These are phyloP conservation scores for Ptychobarbus kaznakovi DNA, from an alignment of 2,797 vertebrate genomes.

Conservation along the genomic window DNA sequence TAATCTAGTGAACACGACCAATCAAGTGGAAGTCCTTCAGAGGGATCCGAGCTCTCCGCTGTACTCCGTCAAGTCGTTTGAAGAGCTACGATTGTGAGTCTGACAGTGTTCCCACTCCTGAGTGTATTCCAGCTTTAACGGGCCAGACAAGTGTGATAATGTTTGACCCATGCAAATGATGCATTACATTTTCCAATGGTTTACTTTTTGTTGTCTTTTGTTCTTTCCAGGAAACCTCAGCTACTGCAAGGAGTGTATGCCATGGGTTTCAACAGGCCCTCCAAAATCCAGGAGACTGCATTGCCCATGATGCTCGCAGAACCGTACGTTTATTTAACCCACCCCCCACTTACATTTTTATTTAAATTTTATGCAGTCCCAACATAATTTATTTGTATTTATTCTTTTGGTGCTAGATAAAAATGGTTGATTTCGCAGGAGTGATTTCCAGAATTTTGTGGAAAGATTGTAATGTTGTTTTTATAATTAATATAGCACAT, in stretches of 20 bases:
- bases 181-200: background rate
- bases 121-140: background rate
- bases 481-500: no score
- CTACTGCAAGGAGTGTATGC: conserved; percentile 95
- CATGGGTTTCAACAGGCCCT: conserved; percentile 98
- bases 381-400: no score
- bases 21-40: conserved; percentile 97
- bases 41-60: conserved; percentile 94
- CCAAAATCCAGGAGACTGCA: conserved; percentile 97
- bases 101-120: background rate
- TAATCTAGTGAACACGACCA: conserved; percentile 93
- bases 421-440: no score
- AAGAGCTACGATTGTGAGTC: conserved; percentile 96
- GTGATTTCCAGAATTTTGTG: no score
- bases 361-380: background rate
- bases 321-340: conserved; percentile 83
- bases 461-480: no score
- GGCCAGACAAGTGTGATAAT: background rate
- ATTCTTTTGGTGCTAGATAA: no score
- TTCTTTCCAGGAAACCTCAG: conserved; percentile 85
- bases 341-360: no score
- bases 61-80: conserved; percentile 96
- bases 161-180: background rate
- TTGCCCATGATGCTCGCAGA: conserved; percentile 99
- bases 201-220: background rate